phyloP scores from a whole-genome alignment of 2,113 vertebrate genomes.

The Centropus bengalensis region DNA sequence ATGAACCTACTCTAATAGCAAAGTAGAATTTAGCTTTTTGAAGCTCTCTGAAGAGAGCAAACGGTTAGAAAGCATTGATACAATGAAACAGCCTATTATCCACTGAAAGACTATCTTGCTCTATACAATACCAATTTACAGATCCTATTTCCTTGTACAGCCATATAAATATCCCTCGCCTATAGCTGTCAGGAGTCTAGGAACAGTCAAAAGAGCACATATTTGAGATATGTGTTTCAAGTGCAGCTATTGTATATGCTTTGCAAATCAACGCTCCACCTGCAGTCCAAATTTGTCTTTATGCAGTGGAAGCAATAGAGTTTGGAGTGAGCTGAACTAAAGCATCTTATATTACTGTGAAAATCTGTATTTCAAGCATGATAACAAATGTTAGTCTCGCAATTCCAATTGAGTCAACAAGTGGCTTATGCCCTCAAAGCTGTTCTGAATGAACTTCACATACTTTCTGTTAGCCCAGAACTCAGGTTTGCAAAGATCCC shows the following conservation, averaged over 20 bases:
- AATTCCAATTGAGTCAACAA: not conserved
- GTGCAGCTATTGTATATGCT: not conserved
- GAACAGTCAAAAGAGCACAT: not conserved
- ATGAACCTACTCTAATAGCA: conserved; percentile 14
- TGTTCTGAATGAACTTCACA: not conserved
- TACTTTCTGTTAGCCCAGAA: not conserved
- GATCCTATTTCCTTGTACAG: not conserved
- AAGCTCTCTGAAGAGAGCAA: conserved; percentile 13
- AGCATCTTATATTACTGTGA: not conserved
- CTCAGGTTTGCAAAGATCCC: not conserved
- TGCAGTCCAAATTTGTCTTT: not conserved
- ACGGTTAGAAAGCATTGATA: not conserved
- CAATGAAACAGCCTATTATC: not conserved
- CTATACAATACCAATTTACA: conserved; percentile 15
- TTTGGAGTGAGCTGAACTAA: not conserved
- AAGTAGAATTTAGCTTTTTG: conserved; percentile 34
- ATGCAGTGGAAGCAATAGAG: not conserved
- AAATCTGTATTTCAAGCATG: not conserved
- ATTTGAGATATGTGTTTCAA: fast-evolving
- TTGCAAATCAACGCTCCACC: not conserved
- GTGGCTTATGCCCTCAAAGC: not conserved
- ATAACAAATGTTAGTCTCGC: not conserved
- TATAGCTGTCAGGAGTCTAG: not conserved
- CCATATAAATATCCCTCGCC: not conserved
- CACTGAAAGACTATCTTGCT: not conserved